A percentile compares a stretch with the other conserved stretches of the same genome.
These are phyloP conservation scores for Glaucopsyche alexis DNA, from an alignment of 2,888 invertebrate genomes.

Conservation along the genomic window DNA sequence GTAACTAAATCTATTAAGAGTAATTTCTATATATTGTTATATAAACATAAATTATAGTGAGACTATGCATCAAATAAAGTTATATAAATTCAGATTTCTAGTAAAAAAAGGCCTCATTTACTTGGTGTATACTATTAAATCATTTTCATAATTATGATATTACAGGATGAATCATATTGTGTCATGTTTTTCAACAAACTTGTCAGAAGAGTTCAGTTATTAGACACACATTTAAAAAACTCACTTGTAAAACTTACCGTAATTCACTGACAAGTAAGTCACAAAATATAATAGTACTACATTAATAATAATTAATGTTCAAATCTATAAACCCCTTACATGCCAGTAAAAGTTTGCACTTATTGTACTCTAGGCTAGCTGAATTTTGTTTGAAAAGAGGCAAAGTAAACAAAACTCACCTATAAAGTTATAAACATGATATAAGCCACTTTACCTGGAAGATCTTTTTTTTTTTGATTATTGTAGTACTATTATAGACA, in stretches of 20 bases:
- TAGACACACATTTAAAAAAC: too few relatives aligned
- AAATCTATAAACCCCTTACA: neutral
- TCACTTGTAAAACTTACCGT: neutral
- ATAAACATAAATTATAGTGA: constrained; percentile 30
- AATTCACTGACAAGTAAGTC: neutral
- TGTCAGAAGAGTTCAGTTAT: neutral
- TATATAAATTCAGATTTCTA: constrained; percentile 43
- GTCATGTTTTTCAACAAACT: neutral
- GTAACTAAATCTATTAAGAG: constrained; percentile 33
- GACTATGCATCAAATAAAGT: constrained; percentile 37
- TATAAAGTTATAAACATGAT: too few relatives aligned
- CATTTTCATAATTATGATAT: constrained; percentile 9
- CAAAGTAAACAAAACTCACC: too few relatives aligned
- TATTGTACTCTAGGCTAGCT: neutral
- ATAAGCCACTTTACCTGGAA: too few relatives aligned
- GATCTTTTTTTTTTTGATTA: neutral
- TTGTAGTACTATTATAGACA: constrained; percentile 18
- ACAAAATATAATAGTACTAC: neutral
- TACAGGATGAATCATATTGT: constrained; percentile 11
- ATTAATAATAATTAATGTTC: neutral
- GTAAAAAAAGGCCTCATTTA: constrained; percentile 66
- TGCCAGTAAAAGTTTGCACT: neutral
- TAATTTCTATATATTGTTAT: constrained; percentile 32
- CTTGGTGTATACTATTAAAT: constrained; percentile 52
- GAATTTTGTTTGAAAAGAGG: too few relatives aligned